Evolutionary conservation across 2,113 vertebrate genomes (phyloP), one percentile per base, ranked within the genome.

Genomic region (Genyomyrus donnyi): DNA sequence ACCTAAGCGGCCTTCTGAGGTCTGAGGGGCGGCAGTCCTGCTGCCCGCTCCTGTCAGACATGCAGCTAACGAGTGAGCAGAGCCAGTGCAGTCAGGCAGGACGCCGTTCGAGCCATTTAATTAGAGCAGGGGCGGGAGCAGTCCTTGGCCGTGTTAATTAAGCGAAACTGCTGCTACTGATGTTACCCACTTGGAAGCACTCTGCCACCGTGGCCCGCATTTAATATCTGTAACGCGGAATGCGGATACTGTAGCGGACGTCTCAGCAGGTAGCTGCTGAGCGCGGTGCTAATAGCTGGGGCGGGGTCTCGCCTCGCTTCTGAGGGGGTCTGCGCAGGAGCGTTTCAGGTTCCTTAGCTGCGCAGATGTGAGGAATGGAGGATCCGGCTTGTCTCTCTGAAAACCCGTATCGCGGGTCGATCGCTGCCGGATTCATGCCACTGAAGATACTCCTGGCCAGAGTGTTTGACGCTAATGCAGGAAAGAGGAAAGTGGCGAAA

Each of bases 101-200:
- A 48, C 83, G 45, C 45, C 42, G 45, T n/a, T 85, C 15, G 19
- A 24, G 42, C 83, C n/a, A 21, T 85, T 85, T 85, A 85, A 85
- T 85, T 85, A 85, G 45, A 85, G 21, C 83, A 85, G 83, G 83
- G 83, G 83, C 83, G 39, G 83, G 21, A 85, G 83, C 83, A 42
- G 83, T 85, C 83, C 83, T 85, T 42, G 39, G 42, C 83, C 83
- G 1, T 85, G 21, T 48, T 85, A 85, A 85, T 85, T 85, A 85
- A 85, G 83, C 39, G 83, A 85, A 85, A 85, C 17, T 46, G 83
- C 42, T 48, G 45, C 39, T 48, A 48, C 35, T 85, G 83, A 85
- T 48, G 83, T 48, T 85, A 45, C 45, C 45, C 83, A 48, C 83
- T 85, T 85, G 83, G 83, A 85, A 85, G 83, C 83, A n/a, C 21